Evolutionary conservation across 1,140 invertebrate genomes (phyloP), one percentile per base, ranked within the genome.

Genomic region (Geopemphigus sp.): DNA sequence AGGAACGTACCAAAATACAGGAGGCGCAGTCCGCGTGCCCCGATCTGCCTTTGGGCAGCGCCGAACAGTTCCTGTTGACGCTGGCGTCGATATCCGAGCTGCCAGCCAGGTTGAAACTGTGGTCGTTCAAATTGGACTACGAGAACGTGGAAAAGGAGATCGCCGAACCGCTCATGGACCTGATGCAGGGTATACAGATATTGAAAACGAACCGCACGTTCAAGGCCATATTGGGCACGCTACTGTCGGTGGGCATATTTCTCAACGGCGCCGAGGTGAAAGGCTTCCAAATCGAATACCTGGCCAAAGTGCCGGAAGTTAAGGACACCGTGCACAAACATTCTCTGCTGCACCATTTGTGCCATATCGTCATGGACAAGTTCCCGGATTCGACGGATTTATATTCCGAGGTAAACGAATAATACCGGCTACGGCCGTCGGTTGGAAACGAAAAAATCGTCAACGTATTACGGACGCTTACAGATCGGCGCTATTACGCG

Each of bases 301-400:
- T 99, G 82, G 90, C 95, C 63, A 98, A 98, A 90, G 95, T 98
- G 83, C 96, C 97, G 83, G 98, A 99, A 89, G 97, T 99, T 1
- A 99, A 99, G 88, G 97, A 99, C 86, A 98, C 97, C 0, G 95
- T 98, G 39, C 95, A 99, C 86, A 99, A 99, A 86, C 96, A 99
- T 87, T 97, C 97, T 29, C 88, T 99, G 80, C 89, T 99, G 56
- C 95, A 99, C 86, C 98, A 99, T 87, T 88, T 99, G 73, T 98
- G 96, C 86, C 94, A 95, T 85, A 97, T 98, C 88, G 95, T 99
- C 68, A 93, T 98, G 87, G 96, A 99, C 85, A 95, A 97, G 85
- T 97, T 93, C 87, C 93, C 95, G 0, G 95, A 98, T 80, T 94
- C 94, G 8, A 92, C 92, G 56, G 98, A 99, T 88, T 90, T 99